Evolutionary conservation across 2,888 invertebrate genomes (phyloP).

Genomic region (Maniola hyperantus): DNA sequence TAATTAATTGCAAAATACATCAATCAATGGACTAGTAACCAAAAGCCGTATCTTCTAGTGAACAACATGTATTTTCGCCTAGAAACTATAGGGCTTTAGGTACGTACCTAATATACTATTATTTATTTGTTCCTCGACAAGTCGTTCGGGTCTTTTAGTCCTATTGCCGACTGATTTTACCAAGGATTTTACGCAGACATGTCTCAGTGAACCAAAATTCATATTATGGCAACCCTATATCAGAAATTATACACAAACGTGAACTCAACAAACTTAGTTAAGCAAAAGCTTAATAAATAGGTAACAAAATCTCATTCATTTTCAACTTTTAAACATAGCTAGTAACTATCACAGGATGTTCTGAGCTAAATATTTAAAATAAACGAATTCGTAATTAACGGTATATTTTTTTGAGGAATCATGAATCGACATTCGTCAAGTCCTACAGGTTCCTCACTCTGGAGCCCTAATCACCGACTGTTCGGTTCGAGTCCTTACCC

Average conservation of each 20-base stretch:
- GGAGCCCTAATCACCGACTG: neutral
- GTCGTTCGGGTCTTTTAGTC: too few relatives aligned
- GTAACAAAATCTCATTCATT: slow-evolving; percentile 31
- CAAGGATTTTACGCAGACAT: too few relatives aligned
- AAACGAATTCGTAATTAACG: slow-evolving; percentile 8
- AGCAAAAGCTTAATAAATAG: slow-evolving; percentile 25
- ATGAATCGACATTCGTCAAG: neutral
- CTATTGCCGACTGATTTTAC: too few relatives aligned
- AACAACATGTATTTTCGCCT: too few relatives aligned
- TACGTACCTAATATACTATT: too few relatives aligned
- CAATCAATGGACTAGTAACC: too few relatives aligned
- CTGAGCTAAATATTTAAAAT: slow-evolving; percentile 52
- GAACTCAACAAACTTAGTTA: slow-evolving; percentile 16
- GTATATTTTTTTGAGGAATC: neutral
- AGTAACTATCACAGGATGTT: slow-evolving; percentile 67
- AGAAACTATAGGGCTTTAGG: too few relatives aligned
- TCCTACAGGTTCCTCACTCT: neutral
- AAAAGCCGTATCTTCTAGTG: too few relatives aligned
- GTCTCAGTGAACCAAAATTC: neutral
- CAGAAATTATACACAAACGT: slow-evolving; percentile 12
- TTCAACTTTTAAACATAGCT: slow-evolving; percentile 39
- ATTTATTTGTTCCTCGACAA: too few relatives aligned
- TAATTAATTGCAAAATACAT: too few relatives aligned
- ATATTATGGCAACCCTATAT: neutral
- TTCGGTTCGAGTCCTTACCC: neutral